Evolutionary conservation across 2,888 invertebrate genomes (phyloP).

Genomic region (Lithosia quadra): DNA sequence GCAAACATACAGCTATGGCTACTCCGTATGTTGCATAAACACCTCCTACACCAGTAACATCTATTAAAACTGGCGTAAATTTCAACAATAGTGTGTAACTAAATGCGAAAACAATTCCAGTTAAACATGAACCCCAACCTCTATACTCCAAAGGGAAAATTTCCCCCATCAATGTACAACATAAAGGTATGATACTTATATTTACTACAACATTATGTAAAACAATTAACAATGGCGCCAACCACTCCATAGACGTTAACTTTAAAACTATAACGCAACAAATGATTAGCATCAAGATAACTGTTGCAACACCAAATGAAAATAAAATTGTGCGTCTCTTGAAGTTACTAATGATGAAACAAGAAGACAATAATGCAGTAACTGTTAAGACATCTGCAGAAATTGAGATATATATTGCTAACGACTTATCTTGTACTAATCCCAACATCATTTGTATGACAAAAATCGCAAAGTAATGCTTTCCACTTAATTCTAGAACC

Average conservation of each 20-base stretch:
- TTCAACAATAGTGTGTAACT: slow-evolving; percentile 56
- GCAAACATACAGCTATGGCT: slow-evolving; percentile 47
- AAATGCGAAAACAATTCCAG: slow-evolving; percentile 56
- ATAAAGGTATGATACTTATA: slow-evolving; percentile 54
- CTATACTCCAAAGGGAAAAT: slow-evolving; percentile 63
- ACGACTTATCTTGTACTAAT: slow-evolving; percentile 50
- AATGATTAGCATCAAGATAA: slow-evolving; percentile 53
- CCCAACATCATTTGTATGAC: slow-evolving; percentile 58
- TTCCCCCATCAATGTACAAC: slow-evolving; percentile 57
- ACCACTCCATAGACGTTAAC: slow-evolving; percentile 43
- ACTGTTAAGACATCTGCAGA: slow-evolving; percentile 55
- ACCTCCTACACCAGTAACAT: slow-evolving; percentile 51
- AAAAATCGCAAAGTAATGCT: slow-evolving; percentile 58
- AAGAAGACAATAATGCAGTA: slow-evolving; percentile 50
- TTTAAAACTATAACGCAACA: slow-evolving; percentile 52
- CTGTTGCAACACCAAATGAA: slow-evolving; percentile 46
- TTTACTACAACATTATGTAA: slow-evolving; percentile 53
- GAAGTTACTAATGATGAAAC: slow-evolving; percentile 49
- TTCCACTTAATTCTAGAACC: slow-evolving; percentile 57
- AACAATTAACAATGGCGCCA: slow-evolving; percentile 54
- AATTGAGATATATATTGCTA: slow-evolving; percentile 58
- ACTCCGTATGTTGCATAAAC: slow-evolving; percentile 56
- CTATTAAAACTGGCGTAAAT: slow-evolving; percentile 59
- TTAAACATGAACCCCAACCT: slow-evolving; percentile 52
- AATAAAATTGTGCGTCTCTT: slow-evolving; percentile 59